A percentile compares a stretch with the other conserved stretches of the same genome.
Evolutionary conservation across 1,140 invertebrate genomes (phyloP).

Genomic region (Papilio machaon): DNA sequence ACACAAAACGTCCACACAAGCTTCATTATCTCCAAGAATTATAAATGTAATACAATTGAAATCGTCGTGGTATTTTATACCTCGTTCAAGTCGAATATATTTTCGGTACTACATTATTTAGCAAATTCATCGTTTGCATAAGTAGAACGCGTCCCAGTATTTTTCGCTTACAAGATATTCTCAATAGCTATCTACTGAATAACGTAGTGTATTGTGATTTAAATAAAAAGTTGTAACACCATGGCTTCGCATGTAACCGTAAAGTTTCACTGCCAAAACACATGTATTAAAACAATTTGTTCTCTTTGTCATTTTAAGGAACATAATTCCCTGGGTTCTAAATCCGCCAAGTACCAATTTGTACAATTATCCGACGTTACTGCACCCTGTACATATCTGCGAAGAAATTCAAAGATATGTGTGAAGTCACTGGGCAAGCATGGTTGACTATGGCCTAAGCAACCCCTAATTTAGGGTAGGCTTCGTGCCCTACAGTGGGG

Average conservation of each 20-base stretch:
- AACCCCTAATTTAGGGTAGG: no score
- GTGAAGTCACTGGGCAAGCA: no score
- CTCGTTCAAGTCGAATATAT: constrained; percentile 50
- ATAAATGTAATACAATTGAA: constrained; percentile 44
- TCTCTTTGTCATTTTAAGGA: no score
- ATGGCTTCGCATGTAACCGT: not conserved
- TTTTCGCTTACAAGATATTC: constrained; percentile 49
- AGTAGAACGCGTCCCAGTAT: constrained; percentile 51
- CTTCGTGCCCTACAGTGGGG: no score
- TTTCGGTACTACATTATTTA: constrained; percentile 50
- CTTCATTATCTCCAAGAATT: constrained; percentile 57
- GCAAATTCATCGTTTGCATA: constrained; percentile 44
- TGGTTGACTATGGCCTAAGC: no score
- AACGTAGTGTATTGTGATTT: not conserved
- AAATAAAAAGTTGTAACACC: not conserved
- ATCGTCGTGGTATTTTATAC: constrained; percentile 60
- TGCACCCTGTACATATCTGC: no score
- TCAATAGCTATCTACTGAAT: not conserved
- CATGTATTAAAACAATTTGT: no score
- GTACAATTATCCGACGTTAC: no score
- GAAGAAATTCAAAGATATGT: no score
- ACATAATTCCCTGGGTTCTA: no score
- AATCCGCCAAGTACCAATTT: no score
- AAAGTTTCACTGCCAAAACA: not conserved
- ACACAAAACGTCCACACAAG: constrained; percentile 49